Evolutionary conservation across 2,113 vertebrate species (phyloP), one percentile per base, ranked within the genome.

Genomic region (Perccottus glenii): DNA sequence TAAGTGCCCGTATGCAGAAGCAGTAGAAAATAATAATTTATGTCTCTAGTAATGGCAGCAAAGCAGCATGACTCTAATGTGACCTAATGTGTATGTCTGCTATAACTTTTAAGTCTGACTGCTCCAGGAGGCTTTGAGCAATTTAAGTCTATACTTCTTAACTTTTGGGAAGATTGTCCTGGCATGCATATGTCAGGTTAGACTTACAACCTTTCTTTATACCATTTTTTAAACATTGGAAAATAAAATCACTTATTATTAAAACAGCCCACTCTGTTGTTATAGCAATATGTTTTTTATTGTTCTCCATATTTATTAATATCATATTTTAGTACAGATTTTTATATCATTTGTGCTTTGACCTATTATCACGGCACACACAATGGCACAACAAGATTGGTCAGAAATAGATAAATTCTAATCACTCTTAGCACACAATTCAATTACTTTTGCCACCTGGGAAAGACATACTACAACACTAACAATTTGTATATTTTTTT

Each of bases 281-380:
- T 85, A 81, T 88, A 91, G 81, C 88, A 91, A 91, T 90, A 90
- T 90, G 90, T 89, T 81, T 86, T 92, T 88, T 86, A 85, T 88
- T 91, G 66, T 84, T 87, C 74, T 89, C 63, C 64, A 70, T 90
- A 85, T 87, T 87, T 77, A 83, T 81, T 77, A 67, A 71, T 43
- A 73, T 85, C 61, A 84, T 80, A 58, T 84, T 80, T 83, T 70
- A 84, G 12, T 14, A 55, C 32, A 55, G 19, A 27, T 33, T n/a
- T 85, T 83, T 81, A 77, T 72, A 75, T 83, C 79, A 70, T 79
- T 45, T 83, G 83, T 86, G 85, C 77, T 82, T 15, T 63, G 77
- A 82, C 72, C 83, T 70, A 60, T 83, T 73, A 87, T 78, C 83
- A 90, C 85, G 59, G 87, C 88, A 90, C 90, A 86, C 82, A 90